Evolutionary conservation across 2,888 invertebrate species (phyloP), one percentile per base, ranked within the genome.

Genomic region (Pollenia griseotomentosa): DNA sequence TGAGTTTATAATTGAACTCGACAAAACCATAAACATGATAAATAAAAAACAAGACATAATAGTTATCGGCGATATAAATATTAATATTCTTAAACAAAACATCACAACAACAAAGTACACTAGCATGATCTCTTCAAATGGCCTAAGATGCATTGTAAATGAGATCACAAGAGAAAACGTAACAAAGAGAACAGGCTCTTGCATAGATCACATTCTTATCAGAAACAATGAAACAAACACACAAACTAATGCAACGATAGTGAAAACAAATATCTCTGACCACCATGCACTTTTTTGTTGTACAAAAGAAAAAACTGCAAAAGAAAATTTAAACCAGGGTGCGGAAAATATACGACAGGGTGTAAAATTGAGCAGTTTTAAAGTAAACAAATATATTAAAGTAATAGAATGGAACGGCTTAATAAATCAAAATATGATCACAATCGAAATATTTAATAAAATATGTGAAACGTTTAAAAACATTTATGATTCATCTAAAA

Each of bases 161-260:
- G 57, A 23, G n/a, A 57, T 23, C 12, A 23, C 57, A 57, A 57
- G 57, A 57, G 57, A 57, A 57, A 23, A 57, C 19, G n/a, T n/a
- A n/a, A n/a, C n/a, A 23, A 23, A 23, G 23, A 53, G 16, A 16
- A 53, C 53, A 53, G 16, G 16, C 53, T 53, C 53, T 53, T 53
- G 16, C 16, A 42, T 40, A 33, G 14, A 63, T 8, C 14, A 33
- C 7, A 3, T 23, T 23, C 57, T 11, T 23, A 59, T 59, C 23
- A 59, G 57, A 59, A 59, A 23, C 12, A 19, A 59, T 33, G 12
- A 19, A 12, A 59, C 57, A 59, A 23, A 10, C 12, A 59, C 57
- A 59, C 23, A 59, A 12, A 59, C 57, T 1, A 1, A 55, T 16
- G 19, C 55, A 16, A 16, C 55, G 10, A 19, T 55, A 51, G 53